Percentiles rank a stretch among this genome's conserved stretches.
These are phyloP conservation scores for Metaphire vulgaris DNA, from an alignment of 1,140 invertebrate species.

Conservation along the genomic window DNA sequence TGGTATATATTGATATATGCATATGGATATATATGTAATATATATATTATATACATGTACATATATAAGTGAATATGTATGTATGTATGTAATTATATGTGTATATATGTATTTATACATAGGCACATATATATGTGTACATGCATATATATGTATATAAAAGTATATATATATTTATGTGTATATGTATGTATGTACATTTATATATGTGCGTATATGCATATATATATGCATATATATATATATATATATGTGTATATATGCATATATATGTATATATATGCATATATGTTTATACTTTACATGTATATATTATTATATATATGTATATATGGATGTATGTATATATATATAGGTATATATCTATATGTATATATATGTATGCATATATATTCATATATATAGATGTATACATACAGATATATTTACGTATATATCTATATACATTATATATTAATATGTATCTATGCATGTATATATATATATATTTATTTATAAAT, in stretches of 20 bases:
- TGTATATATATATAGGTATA: not conserved
- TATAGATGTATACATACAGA: not conserved
- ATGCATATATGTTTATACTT: not conserved
- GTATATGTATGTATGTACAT: not conserved
- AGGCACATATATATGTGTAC: not conserved
- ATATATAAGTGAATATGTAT: not conserved
- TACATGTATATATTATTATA: not conserved
- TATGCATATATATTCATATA: not conserved
- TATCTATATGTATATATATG: constrained; percentile 1
- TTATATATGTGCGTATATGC: not conserved
- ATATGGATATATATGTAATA: not conserved
- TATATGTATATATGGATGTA: not conserved
- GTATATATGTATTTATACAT: not conserved
- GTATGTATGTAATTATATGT: not conserved
- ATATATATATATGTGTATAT: constrained; percentile 1
- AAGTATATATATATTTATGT: not conserved
- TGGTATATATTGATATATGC: not conserved
- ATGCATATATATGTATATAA: not conserved
- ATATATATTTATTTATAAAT: not conserved
- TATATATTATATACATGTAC: not conserved
- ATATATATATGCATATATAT: not conserved
- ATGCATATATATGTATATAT: not conserved
- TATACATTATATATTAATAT: not conserved
- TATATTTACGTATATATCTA: not conserved
- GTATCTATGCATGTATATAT: not conserved